Evolutionary conservation across 2,113 vertebrate genomes (phyloP), one percentile per base, ranked within the genome.

Genomic region (Alethe diademata): DNA sequence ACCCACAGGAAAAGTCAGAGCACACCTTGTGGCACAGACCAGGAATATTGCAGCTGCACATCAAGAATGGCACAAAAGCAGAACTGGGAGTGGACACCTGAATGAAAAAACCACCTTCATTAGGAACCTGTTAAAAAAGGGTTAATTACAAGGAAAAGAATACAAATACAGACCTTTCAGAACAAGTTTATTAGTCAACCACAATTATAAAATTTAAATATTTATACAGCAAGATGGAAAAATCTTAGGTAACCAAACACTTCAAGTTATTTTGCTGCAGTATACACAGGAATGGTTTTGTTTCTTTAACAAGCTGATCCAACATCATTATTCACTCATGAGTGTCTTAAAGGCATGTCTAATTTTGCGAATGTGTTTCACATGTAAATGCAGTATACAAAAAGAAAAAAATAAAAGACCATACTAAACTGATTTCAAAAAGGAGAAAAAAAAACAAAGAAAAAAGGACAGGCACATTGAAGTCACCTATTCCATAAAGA

Each of bases 121-220:
- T 23, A 36, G 28, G 3, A 80, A 36, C 25, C 26, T 29, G 6
- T 8, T 70, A 8, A 60, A 86, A 60, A 57, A 57, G 36, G 16
- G 17, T 36, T 24, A 38, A 50, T 14, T 58, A 45, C 23, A 69
- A 82, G 43, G 38, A 58, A 81, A 78, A 66, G 9, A 23, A 42
- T 36, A 78, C 11, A 13, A 72, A 90, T 61, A 90, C 12, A 71
- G 33, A 69, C 26, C 12, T 93, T 97, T 95, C 40, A 86, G 94
- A 96, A 84, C 67, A 92, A 81, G 51, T 97, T 98, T 97, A 98
- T 98, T 98, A 96, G 92, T 61, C 89, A 90, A 97, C 33, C 84
- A 91, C 88, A 92, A 92, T 97, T 97, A 97, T 71, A 97, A 98
- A 97, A 97, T 95, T 93, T 93, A 95, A 92, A 94, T 91, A 97